These are phyloP conservation scores for Holcopasites calliopsidis DNA, from an alignment of 1,140 invertebrate genomes.

Conservation along the genomic window DNA sequence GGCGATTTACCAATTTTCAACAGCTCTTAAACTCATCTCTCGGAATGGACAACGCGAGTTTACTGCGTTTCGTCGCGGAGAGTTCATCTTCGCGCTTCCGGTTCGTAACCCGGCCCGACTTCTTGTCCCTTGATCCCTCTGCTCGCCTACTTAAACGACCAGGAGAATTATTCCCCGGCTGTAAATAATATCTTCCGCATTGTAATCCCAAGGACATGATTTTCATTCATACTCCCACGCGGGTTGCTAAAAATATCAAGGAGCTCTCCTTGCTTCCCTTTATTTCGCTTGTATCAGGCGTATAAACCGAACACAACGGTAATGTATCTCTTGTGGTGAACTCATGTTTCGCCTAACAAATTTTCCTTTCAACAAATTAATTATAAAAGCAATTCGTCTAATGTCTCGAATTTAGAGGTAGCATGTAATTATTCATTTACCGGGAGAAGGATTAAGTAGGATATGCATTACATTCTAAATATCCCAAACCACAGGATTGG, in stretches of 20 bases:
- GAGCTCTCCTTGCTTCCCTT: background rate
- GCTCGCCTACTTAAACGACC: conserved; percentile 18
- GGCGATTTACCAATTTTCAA: background rate
- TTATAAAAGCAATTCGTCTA: no score
- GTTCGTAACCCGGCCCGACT: conserved; percentile 11
- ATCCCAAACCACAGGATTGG: conserved; percentile 9
- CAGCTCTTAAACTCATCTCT: background rate
- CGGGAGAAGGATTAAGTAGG: background rate
- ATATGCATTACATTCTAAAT: background rate
- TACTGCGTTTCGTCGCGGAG: background rate
- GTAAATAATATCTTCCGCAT: conserved; percentile 37
- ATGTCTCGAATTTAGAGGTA: no score
- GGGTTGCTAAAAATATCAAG: background rate
- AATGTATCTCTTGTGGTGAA: background rate
- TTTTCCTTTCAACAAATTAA: no score
- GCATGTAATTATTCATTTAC: no score
- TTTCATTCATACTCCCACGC: conserved; percentile 15
- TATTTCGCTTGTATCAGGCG: background rate
- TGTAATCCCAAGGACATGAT: conserved; percentile 10
- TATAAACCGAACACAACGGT: background rate
- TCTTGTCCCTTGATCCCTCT: conserved; percentile 24
- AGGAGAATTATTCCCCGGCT: conserved; percentile 8
- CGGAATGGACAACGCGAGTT: background rate
- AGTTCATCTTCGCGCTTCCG: conserved; percentile 7
- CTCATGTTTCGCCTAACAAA: no score